phyloP scores from a whole-genome alignment of 1,140 invertebrate species.

The Drosophila leontia region DNA sequence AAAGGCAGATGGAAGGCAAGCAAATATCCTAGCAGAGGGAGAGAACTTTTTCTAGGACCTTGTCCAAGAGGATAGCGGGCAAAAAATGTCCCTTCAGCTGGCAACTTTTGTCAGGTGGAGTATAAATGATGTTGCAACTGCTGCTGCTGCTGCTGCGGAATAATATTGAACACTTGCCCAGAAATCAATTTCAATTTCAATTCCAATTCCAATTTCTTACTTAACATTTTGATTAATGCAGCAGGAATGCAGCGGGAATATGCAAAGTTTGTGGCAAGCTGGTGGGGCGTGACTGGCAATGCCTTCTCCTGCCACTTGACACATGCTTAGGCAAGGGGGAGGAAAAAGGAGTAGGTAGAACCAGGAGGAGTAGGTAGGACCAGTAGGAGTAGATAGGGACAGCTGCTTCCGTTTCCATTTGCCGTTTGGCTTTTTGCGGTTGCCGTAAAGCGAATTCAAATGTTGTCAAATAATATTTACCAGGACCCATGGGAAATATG shows the following conservation, averaged over 20 bases:
- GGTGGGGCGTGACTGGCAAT: neutral
- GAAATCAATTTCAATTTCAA: conserved; percentile 70
- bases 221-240: conserved; percentile 83
- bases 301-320: conserved; percentile 57
- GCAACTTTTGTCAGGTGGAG: conserved; percentile 41
- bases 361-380: neutral
- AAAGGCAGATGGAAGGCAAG: neutral
- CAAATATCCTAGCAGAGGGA: conserved; percentile 13
- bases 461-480: conserved; percentile 81
- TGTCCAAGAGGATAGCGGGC: conserved; percentile 10
- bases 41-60: conserved; percentile 5
- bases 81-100: conserved; percentile 25
- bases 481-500: conserved; percentile 32
- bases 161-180: conserved; percentile 74
- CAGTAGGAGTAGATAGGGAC: neutral
- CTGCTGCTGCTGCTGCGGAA: conserved; percentile 28
- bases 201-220: conserved; percentile 67
- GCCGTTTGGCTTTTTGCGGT: conserved; percentile 62
- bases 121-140: conserved; percentile 55
- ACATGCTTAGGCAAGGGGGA: conserved; percentile 51
- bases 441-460: conserved; percentile 55
- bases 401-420: conserved; percentile 16
- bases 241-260: conserved; percentile 34
- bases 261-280: conserved; percentile 56
- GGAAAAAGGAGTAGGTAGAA: neutral